These are phyloP conservation scores for Hylomyscus alleni DNA, from an alignment of 2,797 vertebrate genomes.

Conservation along the genomic window DNA sequence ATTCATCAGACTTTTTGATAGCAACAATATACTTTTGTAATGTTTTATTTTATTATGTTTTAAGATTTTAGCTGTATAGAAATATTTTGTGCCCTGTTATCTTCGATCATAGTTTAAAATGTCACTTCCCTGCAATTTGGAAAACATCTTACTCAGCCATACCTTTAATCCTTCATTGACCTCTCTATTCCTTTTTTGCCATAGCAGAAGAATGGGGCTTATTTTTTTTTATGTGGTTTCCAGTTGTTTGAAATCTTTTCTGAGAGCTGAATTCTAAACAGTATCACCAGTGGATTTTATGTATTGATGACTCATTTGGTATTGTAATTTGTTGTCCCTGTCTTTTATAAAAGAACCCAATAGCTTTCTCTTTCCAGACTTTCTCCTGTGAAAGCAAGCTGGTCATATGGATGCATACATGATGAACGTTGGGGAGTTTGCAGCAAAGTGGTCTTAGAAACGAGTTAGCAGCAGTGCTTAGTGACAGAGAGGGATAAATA, in stretches of 20 bases:
- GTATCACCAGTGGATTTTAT: not conserved
- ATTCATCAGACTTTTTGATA: not conserved
- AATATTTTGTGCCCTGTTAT: not conserved
- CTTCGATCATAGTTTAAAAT: slow-evolving; percentile 35
- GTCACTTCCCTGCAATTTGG: not conserved
- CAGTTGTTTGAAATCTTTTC: not conserved
- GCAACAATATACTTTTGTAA: not conserved
- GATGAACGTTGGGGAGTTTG: not conserved
- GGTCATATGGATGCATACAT: not conserved
- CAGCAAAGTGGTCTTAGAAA: not conserved
- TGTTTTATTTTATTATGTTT: not conserved
- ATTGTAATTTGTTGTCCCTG: slow-evolving; percentile 31
- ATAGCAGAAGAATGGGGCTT: slow-evolving; percentile 16
- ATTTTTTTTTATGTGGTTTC: slow-evolving; percentile 1
- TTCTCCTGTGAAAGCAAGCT: not conserved
- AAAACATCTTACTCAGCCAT: not conserved
- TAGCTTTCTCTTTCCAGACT: not conserved
- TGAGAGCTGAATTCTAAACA: slow-evolving; percentile 36
- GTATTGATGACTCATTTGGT: not conserved
- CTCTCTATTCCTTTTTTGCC: not conserved
- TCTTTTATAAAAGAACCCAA: not conserved
- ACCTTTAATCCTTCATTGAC: not conserved
- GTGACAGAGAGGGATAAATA: not conserved
- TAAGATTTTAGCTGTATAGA: not conserved
- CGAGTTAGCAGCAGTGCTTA: not conserved